phyloP scores from a whole-genome alignment of 2,113 vertebrate genomes.

The Hydrochoerus hydrochaeris region DNA sequence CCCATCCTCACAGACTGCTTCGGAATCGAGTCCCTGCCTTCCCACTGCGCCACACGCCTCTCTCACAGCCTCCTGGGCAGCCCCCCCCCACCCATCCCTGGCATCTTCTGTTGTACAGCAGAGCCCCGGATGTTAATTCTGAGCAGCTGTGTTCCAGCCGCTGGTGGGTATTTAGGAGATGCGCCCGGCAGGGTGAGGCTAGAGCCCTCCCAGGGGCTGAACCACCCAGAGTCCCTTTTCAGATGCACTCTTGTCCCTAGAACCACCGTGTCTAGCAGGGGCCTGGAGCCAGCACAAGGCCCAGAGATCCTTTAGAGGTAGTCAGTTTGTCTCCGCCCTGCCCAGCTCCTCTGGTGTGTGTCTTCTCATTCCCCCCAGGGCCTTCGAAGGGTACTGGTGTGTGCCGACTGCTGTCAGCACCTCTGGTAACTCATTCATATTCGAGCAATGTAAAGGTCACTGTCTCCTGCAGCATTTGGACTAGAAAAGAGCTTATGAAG shows the following conservation, averaged over 20 bases:
- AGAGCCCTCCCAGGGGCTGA: background rate
- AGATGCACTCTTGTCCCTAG: background rate
- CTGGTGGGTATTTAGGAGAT: background rate
- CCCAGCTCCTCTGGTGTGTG: background rate
- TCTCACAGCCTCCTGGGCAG: background rate
- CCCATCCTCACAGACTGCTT: background rate
- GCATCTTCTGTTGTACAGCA: background rate
- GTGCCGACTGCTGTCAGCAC: background rate
- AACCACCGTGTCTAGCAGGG: constrained; percentile 8
- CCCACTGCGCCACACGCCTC: background rate
- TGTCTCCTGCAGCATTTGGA: background rate
- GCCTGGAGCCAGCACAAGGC: background rate
- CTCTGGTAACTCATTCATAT: background rate
- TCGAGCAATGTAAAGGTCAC: constrained; percentile 4
- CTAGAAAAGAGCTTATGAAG: background rate
- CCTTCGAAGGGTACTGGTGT: background rate
- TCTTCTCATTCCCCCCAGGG: background rate
- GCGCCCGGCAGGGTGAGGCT: background rate
- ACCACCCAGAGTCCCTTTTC: constrained; percentile 24
- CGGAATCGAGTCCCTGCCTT: background rate
- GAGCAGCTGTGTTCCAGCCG: constrained; percentile 33
- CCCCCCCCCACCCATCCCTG: background rate
- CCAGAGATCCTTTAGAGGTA: background rate
- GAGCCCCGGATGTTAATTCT: background rate
- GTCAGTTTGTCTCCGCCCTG: background rate